Base-by-base conservation (phyloP, 2,888 invertebrate species). In the Xylota sylvarum region DNA sequence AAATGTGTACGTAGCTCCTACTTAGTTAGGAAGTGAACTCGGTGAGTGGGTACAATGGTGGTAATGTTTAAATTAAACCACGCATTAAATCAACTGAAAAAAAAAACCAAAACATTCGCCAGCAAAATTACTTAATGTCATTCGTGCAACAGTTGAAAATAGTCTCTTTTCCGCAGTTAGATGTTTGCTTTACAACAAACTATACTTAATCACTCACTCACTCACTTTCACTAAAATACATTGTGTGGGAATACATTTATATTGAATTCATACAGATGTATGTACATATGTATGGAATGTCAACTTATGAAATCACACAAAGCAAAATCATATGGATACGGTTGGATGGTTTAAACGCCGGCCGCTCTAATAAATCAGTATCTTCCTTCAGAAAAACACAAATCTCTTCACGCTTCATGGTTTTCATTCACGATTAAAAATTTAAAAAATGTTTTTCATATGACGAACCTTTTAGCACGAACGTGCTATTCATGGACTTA, bases 191-290 rank as follows among this genome's bases (percentile, higher is more conserved):
- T n/a, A 40, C 23, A 40, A 37, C 17, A 40, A 40, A 23, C 6
- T 43, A 43, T 27, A 9, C 14, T 7, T 64, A 30, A 6, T 10
- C 10, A 46, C 43, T 12, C 17, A 72, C 72, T 10, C 10, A 46
- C 43, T 12, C 17, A 72, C 72, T 73, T 73, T 73, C 73, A 73
- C 73, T 62, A 23, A 17, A 60, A 4, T 14, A 32, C 2, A 37
- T 60, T 19, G 5, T 32, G 5, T 4, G 9, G 5, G 10, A 58
- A 14, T 17, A 37, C 58, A 60, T 60, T 48, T 4, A 5, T 27
- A 67, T 65, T 48, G 30, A 14, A 9, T 35, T 65, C 65, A 50
- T 37, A 48, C n/a, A n/a, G n/a, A n/a, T n/a, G n/a, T n/a, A n/a
- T 50, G 50, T 37, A 19, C 10, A 17, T 37, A 12, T 6, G 12